These are phyloP conservation scores for Willowsia nigromaculata DNA, from an alignment of 2,888 invertebrate species.

Conservation along the genomic window DNA sequence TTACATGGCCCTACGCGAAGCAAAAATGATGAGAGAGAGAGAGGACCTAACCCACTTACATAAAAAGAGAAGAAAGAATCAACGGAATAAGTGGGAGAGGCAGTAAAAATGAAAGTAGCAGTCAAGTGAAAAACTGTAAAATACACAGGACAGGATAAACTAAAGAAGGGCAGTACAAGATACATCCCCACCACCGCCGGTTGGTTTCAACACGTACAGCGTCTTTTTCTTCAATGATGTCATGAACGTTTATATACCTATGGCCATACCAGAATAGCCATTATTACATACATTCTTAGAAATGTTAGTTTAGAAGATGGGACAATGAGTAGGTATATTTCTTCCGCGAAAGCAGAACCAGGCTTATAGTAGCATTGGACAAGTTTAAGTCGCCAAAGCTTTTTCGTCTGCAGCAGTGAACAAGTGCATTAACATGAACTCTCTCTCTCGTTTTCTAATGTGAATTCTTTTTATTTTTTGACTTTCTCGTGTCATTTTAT, in stretches of 20 bases:
- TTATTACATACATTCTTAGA: neutral
- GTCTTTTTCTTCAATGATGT: slow-evolving; percentile 46
- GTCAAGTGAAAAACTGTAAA: slow-evolving; percentile 61
- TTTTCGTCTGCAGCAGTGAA: slow-evolving; percentile 39
- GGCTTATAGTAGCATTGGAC: slow-evolving; percentile 6
- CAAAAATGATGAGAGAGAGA: slow-evolving; percentile 61
- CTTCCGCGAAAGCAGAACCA: slow-evolving; percentile 9
- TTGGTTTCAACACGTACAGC: slow-evolving; percentile 58
- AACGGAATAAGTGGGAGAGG: slow-evolving; percentile 23
- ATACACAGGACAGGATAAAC: slow-evolving; percentile 25
- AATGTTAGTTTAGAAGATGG: no score
- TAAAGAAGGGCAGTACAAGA: slow-evolving; percentile 38
- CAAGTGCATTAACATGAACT: slow-evolving; percentile 54
- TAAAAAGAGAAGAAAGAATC: slow-evolving; percentile 50
- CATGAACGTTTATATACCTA: slow-evolving; percentile 30
- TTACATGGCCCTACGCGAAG: slow-evolving; percentile 32
- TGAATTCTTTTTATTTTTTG: slow-evolving; percentile 59
- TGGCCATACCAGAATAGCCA: neutral
- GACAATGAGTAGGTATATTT: neutral
- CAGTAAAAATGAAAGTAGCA: slow-evolving; percentile 43
- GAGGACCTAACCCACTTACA: slow-evolving; percentile 65
- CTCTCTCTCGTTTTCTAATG: slow-evolving; percentile 47
- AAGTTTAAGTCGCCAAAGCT: slow-evolving; percentile 33
- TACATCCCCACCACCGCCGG: slow-evolving; percentile 25
- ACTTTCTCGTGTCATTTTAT: slow-evolving; percentile 61